phyloP scores from a whole-genome alignment of 2,113 vertebrate species.

The Casuarius casuarius region DNA sequence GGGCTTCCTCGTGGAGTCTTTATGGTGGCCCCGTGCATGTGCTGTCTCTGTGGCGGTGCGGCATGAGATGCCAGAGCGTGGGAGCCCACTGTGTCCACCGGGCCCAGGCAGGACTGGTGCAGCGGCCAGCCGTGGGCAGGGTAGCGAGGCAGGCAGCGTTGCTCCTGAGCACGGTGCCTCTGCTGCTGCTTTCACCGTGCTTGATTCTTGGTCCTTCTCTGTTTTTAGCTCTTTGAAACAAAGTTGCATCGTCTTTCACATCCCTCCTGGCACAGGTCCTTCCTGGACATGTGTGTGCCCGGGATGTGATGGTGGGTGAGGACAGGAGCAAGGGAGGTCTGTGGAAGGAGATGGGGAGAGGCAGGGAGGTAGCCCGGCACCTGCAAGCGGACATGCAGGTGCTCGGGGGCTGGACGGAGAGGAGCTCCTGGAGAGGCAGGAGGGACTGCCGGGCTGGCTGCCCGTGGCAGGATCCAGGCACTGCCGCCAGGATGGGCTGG shows the following conservation, averaged over 20 bases:
- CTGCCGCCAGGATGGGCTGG: background rate
- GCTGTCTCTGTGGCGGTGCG: too few relatives aligned
- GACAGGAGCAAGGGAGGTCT: background rate
- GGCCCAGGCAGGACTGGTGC: too few relatives aligned
- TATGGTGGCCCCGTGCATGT: accelerated
- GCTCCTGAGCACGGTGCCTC: accelerated
- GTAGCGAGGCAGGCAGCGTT: accelerated
- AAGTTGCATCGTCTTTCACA: background rate
- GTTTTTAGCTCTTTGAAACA: background rate
- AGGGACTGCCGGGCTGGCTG: too few relatives aligned
- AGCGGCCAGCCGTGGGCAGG: accelerated
- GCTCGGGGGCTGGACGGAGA: too few relatives aligned
- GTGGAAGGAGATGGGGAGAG: background rate
- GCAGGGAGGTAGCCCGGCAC: background rate
- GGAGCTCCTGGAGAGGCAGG: too few relatives aligned
- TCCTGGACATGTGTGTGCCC: accelerated
- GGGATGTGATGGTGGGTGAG: accelerated
- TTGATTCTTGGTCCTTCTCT: background rate
- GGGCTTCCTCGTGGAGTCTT: background rate
- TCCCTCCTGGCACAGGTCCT: accelerated
- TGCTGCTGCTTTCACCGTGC: background rate
- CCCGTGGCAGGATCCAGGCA: background rate
- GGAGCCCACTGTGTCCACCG: too few relatives aligned
- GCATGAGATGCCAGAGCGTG: too few relatives aligned
- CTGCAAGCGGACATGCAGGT: too few relatives aligned